Conservation (phyloP, 1,140 invertebrate genomes). For the Gonioctena quinquepunctata region DNA sequence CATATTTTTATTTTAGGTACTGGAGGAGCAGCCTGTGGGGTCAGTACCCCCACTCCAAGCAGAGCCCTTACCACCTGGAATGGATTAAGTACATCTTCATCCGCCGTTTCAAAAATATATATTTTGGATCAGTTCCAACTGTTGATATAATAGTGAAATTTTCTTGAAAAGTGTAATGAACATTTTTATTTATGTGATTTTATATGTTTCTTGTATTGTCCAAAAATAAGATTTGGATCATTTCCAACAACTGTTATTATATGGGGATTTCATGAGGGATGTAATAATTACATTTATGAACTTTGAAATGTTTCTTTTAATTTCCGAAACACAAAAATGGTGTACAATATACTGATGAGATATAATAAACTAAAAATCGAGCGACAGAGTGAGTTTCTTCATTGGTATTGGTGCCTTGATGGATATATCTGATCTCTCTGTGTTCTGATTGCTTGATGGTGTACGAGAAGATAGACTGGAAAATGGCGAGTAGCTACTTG, state of each 20-base stretch:
- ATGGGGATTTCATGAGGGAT: no score
- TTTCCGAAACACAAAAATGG: background rate
- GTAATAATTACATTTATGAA: no score
- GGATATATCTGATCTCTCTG: background rate
- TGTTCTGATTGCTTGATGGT: background rate
- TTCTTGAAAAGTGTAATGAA: background rate
- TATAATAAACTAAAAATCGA: slow-evolving; percentile 9
- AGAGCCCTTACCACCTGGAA: slow-evolving; percentile 42
- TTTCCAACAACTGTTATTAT: no score
- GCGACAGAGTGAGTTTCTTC: background rate
- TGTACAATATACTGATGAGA: background rate
- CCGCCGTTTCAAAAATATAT: no score
- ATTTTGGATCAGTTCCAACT: background rate
- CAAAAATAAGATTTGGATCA: no score
- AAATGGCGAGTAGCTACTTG: background rate
- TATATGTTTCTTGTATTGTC: no score
- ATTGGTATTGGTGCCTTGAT: background rate
- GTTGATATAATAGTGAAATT: background rate
- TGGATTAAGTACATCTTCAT: slow-evolving; percentile 38
- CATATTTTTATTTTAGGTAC: slow-evolving; percentile 21
- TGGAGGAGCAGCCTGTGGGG: background rate
- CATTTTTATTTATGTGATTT: no score
- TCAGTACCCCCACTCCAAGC: background rate
- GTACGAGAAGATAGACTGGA: background rate
- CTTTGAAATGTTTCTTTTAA: no score